Base-by-base conservation (phyloP, 2,888 invertebrate species). In the Lymantria dispar region DNA sequence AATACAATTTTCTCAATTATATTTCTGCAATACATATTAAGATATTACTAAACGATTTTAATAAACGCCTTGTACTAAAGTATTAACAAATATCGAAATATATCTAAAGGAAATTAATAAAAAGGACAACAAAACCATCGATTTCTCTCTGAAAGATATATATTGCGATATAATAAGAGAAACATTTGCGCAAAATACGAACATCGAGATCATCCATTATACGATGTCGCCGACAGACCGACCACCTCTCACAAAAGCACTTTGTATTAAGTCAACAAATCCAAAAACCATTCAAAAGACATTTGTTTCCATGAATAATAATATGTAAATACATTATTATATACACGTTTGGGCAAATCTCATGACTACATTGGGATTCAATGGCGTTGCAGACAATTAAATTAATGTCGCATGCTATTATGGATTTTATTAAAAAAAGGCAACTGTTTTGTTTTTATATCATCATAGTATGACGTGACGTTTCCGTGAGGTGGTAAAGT, bases 251-350 rank as follows among this genome's bases (percentile, higher is more conserved):
- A 77, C 74, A 79, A 83, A 78, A 80, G 83, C 84, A 85, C 78
- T 87, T 86, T 85, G 86, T 87, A 86, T 87, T 86, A 85, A 87
- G 85, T 87, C 87, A 85, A 87, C 87, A 87, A 84, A 87, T 85
- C 78, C 83, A 80, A 85, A 85, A 85, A 83, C 85, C 84, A 83
- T 87, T 84, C 80, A 80, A 78, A 74, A 77, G 79, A 84, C 85
- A 87, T 87, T 88, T 87, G 87, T 87, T 87, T 83, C 81, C 85
- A 85, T 86, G 86, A 87, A 86, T 86, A 85, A 83, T 83, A 85
- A 80, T 85, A 86, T 85, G 84, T 85, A 81, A 84, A 85, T 87
- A 78, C 77, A 75, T 82, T 85, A 80, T 80, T 81, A 80, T 80
- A 76, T 22, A 22, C 22, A 22, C 22, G 22, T 22, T 22, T 22